These are phyloP conservation scores for Brachypodius melanocephalos DNA, from an alignment of 2,113 vertebrate species.

Conservation along the genomic window DNA sequence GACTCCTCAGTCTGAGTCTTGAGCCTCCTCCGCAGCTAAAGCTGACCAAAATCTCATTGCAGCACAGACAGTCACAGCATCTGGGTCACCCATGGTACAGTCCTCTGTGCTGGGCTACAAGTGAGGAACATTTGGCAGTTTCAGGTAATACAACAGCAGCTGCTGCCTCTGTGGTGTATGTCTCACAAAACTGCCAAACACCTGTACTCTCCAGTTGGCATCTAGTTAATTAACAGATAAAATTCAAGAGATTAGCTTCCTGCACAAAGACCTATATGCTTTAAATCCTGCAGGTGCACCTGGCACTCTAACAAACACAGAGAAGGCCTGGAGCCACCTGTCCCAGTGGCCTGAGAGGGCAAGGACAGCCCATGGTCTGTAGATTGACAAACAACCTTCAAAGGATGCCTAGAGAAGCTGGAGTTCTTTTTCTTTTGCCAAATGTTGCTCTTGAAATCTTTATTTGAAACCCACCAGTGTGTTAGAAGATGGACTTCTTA, in stretches of 20 bases:
- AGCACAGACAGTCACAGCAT: neutral
- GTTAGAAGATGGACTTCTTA: neutral
- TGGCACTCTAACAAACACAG: neutral
- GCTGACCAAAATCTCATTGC: neutral
- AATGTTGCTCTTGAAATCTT: neutral
- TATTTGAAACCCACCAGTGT: neutral
- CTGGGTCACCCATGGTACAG: neutral
- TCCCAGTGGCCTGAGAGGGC: neutral
- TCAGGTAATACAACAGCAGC: constrained; percentile 26
- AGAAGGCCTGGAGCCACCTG: neutral
- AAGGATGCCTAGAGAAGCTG: neutral
- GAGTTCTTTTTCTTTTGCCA: neutral
- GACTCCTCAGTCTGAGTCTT: neutral
- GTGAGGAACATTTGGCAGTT: constrained; percentile 21
- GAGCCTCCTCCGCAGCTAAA: neutral
- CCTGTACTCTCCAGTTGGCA: constrained; percentile 53
- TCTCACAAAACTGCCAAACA: constrained; percentile 44
- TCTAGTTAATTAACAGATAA: constrained; percentile 38
- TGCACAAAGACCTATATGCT: neutral
- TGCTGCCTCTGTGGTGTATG: constrained; percentile 37
- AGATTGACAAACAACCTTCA: neutral
- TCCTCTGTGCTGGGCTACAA: neutral
- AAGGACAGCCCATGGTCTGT: neutral
- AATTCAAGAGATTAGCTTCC: constrained; percentile 35
- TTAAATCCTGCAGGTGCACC: neutral